Percentiles rank a stretch among this genome's conserved stretches.
phyloP scores from a whole-genome alignment of 2,888 invertebrate genomes.

The Agrypnus murinus region DNA sequence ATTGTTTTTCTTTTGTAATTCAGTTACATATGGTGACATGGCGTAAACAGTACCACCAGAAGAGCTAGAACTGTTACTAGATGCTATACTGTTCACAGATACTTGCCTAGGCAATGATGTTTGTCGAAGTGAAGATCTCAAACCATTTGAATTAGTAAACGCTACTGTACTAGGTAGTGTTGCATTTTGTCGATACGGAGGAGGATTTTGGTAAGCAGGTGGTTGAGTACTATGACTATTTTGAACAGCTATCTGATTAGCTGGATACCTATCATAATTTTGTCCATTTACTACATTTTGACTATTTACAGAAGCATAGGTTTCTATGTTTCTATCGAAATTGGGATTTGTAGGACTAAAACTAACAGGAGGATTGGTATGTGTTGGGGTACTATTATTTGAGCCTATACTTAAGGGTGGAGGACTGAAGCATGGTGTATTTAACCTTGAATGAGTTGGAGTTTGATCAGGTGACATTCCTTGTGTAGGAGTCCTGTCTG shows the following conservation, averaged over 20 bases:
- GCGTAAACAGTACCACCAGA: slow-evolving; percentile 63
- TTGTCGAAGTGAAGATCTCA: slow-evolving; percentile 67
- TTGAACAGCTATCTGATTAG: slow-evolving; percentile 45
- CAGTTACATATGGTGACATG: slow-evolving; percentile 73
- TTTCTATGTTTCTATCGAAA: slow-evolving; percentile 30
- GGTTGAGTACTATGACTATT: slow-evolving; percentile 64
- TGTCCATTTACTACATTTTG: slow-evolving; percentile 52
- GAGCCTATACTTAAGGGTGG: slow-evolving; percentile 65
- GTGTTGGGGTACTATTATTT: slow-evolving; percentile 68
- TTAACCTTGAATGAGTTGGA: slow-evolving; percentile 70
- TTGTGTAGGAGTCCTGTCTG: slow-evolving; percentile 66
- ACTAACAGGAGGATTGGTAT: slow-evolving; percentile 63
- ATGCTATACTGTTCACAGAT: slow-evolving; percentile 75
- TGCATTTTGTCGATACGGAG: slow-evolving; percentile 65
- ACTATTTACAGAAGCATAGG: slow-evolving; percentile 46
- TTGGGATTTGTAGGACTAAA: slow-evolving; percentile 64
- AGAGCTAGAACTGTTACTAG: slow-evolving; percentile 72
- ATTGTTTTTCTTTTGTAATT: slow-evolving; percentile 75
- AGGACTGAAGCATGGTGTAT: slow-evolving; percentile 67
- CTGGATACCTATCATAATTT: slow-evolving; percentile 62
- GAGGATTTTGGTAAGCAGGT: slow-evolving; percentile 69
- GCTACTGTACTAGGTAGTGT: slow-evolving; percentile 64
- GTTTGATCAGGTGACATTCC: slow-evolving; percentile 69
- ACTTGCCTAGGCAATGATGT: slow-evolving; percentile 74
- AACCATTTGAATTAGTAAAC: slow-evolving; percentile 63